These are phyloP conservation scores for Toxotes jaculatrix DNA, from an alignment of 2,113 vertebrate genomes.

Conservation along the genomic window DNA sequence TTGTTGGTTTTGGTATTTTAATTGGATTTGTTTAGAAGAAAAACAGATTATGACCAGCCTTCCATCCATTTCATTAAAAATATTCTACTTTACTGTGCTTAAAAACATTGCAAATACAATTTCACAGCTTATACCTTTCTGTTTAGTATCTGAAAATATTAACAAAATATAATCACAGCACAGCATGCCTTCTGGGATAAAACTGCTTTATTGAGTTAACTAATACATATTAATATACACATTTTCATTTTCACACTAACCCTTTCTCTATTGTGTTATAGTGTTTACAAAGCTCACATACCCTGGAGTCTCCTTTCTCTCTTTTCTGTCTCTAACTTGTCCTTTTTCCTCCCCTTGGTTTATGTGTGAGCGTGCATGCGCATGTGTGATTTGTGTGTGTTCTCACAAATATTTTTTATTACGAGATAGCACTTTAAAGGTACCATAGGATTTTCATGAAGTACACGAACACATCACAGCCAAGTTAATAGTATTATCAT, in stretches of 20 bases:
- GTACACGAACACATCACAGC: conserved; percentile 7
- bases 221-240: conserved; percentile 21
- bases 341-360: conserved; percentile 11
- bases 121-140: not conserved
- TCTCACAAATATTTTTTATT: conserved; percentile 26
- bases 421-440: conserved; percentile 62
- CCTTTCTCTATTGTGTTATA: conserved; percentile 50
- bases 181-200: conserved; percentile 1
- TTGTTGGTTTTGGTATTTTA: conserved; percentile 20
- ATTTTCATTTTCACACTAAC: conserved; percentile 65
- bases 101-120: not conserved
- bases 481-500: conserved; percentile 7
- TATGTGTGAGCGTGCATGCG: conserved; percentile 55
- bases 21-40: not conserved
- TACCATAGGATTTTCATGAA: conserved; percentile 56
- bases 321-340: conserved; percentile 29
- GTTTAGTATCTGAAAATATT: conserved; percentile 9
- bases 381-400: conserved; percentile 48
- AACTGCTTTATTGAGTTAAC: conserved; percentile 3
- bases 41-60: not conserved
- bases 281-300: conserved; percentile 43
- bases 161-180: conserved; percentile 14
- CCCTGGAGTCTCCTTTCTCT: conserved; percentile 26
- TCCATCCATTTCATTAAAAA: conserved; percentile 25
- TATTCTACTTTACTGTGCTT: conserved; percentile 3